phyloP scores from a whole-genome alignment of 2,797 vertebrate genomes.

The Cottoperca gobio region DNA sequence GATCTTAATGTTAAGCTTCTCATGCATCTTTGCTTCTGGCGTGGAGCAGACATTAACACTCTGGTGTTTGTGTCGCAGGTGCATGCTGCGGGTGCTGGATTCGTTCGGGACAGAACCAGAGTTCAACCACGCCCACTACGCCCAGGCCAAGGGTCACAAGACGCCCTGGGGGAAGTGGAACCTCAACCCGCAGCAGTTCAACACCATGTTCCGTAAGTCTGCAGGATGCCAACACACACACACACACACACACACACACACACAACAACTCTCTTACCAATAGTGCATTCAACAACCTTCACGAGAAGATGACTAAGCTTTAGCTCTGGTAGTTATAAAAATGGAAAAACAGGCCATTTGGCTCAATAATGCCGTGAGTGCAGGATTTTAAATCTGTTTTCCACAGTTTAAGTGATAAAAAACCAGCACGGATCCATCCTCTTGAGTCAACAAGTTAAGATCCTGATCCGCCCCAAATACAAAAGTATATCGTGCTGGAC shows the following conservation, averaged over 20 bases:
- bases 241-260: background rate
- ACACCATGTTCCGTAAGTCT: conserved; percentile 99
- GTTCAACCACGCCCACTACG: conserved; percentile 98
- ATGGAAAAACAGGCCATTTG: background rate
- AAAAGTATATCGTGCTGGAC: background rate
- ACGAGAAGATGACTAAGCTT: background rate
- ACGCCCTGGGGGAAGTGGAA: conserved; percentile 99
- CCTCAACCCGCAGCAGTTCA: conserved; percentile 99
- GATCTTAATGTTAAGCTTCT: background rate
- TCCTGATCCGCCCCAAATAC: background rate
- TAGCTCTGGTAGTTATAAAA: background rate
- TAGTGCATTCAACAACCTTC: background rate
- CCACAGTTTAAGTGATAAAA: background rate
- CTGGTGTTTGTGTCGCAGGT: conserved; percentile 80
- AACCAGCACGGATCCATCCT: background rate
- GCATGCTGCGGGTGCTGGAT: conserved; percentile 97
- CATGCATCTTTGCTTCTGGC: background rate
- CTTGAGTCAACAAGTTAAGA: background rate
- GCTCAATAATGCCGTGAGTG: background rate
- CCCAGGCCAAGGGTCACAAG: conserved; percentile 98
- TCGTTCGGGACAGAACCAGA: conserved; percentile 98
- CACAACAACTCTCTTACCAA: background rate
- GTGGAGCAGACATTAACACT: background rate
- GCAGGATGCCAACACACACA: background rate
- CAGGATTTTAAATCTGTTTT: conserved; percentile 3